A percentile compares a stretch with the other conserved stretches of the same genome.
These are phyloP conservation scores for Volucella inflata DNA, from an alignment of 2,888 invertebrate species.

Conservation along the genomic window DNA sequence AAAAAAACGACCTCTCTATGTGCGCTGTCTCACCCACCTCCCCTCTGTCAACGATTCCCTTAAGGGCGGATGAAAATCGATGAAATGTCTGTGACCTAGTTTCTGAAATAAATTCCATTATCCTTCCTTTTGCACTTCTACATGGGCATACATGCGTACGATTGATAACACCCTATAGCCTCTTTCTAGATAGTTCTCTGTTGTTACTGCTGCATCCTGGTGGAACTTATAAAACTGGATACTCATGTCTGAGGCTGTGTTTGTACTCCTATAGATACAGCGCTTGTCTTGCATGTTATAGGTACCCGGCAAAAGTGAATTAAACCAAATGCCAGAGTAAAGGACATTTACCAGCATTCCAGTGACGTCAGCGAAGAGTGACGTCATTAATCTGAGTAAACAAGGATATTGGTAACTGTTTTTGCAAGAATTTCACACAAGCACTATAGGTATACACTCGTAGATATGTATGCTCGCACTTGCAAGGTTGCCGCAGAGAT, in stretches of 20 bases:
- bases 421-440: constrained; percentile 51
- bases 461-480: neutral
- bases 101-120: constrained; percentile 59
- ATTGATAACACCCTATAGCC: constrained; percentile 6
- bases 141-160: constrained; percentile 20
- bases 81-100: constrained; percentile 71
- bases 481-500: constrained; percentile 40
- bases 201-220: constrained; percentile 37
- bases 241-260: constrained; percentile 37
- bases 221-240: neutral
- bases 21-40: neutral
- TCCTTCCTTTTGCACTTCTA: constrained; percentile 30
- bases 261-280: constrained; percentile 6
- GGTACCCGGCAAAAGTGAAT: constrained; percentile 37
- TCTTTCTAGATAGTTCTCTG: constrained; percentile 4
- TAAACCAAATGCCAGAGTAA: constrained; percentile 14
- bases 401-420: constrained; percentile 46
- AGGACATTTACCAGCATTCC: constrained; percentile 50
- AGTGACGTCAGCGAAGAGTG: constrained; percentile 63
- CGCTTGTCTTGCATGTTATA: neutral
- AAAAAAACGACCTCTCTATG: neutral
- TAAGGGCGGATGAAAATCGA: constrained; percentile 52
- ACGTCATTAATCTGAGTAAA: constrained; percentile 60
- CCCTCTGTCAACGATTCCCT: neutral
- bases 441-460: no score